Evolutionary conservation across 2,888 invertebrate genomes (phyloP).

Genomic region (Sympetrum striolatum): DNA sequence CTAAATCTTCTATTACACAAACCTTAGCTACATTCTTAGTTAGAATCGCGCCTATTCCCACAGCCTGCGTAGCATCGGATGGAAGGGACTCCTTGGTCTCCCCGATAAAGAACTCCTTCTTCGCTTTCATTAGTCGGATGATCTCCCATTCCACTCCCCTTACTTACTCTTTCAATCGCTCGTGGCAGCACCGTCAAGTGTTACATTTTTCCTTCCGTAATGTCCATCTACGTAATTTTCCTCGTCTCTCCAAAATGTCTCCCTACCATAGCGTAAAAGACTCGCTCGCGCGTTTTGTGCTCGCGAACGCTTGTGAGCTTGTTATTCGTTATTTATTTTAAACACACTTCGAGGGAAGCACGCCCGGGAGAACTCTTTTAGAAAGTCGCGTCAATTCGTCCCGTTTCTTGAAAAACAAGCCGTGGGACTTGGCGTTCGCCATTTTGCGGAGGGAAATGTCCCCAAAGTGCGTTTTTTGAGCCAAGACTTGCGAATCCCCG

Average conservation of each 20-base stretch:
- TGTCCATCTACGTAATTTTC: slow-evolving; percentile 31
- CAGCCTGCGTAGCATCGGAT: too few species aligned
- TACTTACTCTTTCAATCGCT: slow-evolving; percentile 9
- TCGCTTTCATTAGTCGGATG: neutral
- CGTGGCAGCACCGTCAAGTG: neutral
- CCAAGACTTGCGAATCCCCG: neutral
- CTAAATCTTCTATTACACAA: neutral
- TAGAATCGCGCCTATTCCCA: too few species aligned
- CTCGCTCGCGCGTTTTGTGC: neutral
- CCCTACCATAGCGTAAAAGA: neutral
- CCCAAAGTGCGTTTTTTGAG: neutral
- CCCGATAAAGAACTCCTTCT: too few species aligned
- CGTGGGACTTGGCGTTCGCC: neutral
- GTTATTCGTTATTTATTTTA: neutral
- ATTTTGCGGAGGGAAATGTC: neutral
- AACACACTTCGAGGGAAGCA: neutral
- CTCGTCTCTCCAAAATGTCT: neutral
- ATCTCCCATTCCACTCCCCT: neutral
- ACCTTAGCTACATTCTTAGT: neutral
- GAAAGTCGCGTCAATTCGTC: neutral
- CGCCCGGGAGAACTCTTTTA: too few species aligned
- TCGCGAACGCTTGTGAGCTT: neutral
- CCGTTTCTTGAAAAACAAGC: neutral
- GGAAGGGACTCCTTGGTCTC: too few species aligned
- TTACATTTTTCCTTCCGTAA: slow-evolving; percentile 7